Conservation (phyloP, 1,140 invertebrate genomes). For the Ephestia elutella region DNA sequence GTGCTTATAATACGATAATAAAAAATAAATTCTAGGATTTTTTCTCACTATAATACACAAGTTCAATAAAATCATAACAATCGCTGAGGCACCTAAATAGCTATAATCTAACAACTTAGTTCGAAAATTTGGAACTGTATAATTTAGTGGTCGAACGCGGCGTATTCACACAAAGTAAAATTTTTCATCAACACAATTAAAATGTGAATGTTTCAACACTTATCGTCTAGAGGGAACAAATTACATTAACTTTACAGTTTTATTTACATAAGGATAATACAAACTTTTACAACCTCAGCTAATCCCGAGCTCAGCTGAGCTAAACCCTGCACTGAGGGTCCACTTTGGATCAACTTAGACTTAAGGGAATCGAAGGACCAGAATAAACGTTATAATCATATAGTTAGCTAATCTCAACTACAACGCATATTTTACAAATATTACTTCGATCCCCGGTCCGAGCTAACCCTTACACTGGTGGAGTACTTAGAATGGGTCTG, state of each 20-base stretch:
- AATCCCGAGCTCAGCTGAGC: conserved; percentile 3
- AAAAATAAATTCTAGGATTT: conserved; percentile 35
- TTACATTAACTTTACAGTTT: conserved; percentile 38
- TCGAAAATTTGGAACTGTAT: conserved; percentile 12
- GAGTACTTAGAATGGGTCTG: neutral
- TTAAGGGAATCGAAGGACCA: neutral
- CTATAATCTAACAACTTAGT: conserved; percentile 14
- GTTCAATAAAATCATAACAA: conserved; percentile 28
- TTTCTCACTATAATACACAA: conserved; percentile 38
- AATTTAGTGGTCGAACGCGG: conserved; percentile 14
- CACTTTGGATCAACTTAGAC: neutral
- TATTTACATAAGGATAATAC: conserved; percentile 45
- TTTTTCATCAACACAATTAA: conserved; percentile 53
- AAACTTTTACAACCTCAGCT: conserved; percentile 13
- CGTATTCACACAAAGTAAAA: conserved; percentile 21
- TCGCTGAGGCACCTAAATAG: conserved; percentile 42
- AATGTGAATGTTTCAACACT: conserved; percentile 65
- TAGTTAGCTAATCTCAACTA: neutral
- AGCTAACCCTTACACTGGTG: neutral
- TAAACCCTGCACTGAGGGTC: neutral
- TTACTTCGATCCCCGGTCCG: neutral
- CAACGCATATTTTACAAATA: neutral
- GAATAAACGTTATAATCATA: too few relatives aligned
- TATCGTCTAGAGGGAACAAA: conserved; percentile 44
- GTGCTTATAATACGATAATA: conserved; percentile 32